phyloP scores from a whole-genome alignment of 2,888 invertebrate genomes.

The Lepidochrysops patricia region DNA sequence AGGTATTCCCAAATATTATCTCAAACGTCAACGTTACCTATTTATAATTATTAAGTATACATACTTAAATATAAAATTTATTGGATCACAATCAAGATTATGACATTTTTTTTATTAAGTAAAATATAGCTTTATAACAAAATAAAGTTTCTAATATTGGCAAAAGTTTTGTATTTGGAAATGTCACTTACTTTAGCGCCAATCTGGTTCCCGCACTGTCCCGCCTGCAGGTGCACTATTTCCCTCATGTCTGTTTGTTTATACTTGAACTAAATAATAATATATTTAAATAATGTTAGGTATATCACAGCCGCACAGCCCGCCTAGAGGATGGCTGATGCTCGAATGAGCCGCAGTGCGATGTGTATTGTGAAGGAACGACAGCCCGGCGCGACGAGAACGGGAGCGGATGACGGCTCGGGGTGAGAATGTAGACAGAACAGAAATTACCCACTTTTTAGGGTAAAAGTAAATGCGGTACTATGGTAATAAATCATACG shows the following conservation, averaged over 20 bases:
- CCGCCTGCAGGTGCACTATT: slow-evolving; percentile 88
- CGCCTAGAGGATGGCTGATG: slow-evolving; percentile 35
- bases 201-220: slow-evolving; percentile 90
- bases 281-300: slow-evolving; percentile 22
- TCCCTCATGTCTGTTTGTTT: slow-evolving; percentile 79
- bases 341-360: slow-evolving; percentile 41
- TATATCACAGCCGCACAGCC: slow-evolving; percentile 35
- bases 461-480: slow-evolving; percentile 23
- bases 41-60: no score
- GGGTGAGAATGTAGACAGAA: slow-evolving; percentile 49
- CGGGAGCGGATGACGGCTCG: slow-evolving; percentile 35
- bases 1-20: no score
- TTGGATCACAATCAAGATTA: no score
- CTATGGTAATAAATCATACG: background rate
- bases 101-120: no score
- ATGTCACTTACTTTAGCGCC: slow-evolving; percentile 72
- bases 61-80: no score
- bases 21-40: background rate
- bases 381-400: slow-evolving; percentile 35
- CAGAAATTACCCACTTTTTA: slow-evolving; percentile 28
- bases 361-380: slow-evolving; percentile 34
- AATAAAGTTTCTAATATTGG: background rate
- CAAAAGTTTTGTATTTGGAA: background rate
- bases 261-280: slow-evolving; percentile 25
- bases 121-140: no score